phyloP scores from a whole-genome alignment of 2,113 vertebrate species.

The Solea senegalensis region DNA sequence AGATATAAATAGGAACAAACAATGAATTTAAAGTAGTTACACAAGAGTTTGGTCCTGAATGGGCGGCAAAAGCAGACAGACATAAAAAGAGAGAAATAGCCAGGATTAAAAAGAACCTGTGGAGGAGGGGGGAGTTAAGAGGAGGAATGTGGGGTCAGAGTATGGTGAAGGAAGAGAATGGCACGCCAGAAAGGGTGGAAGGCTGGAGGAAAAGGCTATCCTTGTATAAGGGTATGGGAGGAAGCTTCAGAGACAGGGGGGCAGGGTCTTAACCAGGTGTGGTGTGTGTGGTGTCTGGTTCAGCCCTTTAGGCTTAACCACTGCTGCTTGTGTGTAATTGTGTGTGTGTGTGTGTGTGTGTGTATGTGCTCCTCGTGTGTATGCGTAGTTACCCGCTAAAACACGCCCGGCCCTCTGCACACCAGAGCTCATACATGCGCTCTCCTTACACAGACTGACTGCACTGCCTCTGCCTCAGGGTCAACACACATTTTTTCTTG shows the following conservation, averaged over 20 bases:
- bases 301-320: conserved; percentile 49
- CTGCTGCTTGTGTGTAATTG: conserved; percentile 36
- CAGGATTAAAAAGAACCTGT: background rate
- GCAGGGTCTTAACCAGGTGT: conserved; percentile 72
- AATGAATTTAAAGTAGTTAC: conserved; percentile 25
- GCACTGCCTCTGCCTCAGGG: conserved; percentile 39
- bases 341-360: conserved; percentile 18
- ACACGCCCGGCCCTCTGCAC: conserved; percentile 61
- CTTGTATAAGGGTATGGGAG: conserved; percentile 9
- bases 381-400: conserved; percentile 52
- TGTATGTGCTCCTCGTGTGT: background rate
- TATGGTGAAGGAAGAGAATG: background rate
- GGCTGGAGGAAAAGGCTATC: conserved; percentile 14
- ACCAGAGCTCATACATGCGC: conserved; percentile 30
- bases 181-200: too few relatives aligned
- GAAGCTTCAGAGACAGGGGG: conserved; percentile 16
- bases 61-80: conserved; percentile 3
- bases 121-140: background rate
- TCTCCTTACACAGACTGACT: conserved; percentile 27
- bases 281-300: conserved; percentile 57
- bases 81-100: conserved; percentile 3
- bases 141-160: background rate
- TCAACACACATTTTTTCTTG: conserved; percentile 11
- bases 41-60: conserved; percentile 4
- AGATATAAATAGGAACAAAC: conserved; percentile 38